Conservation (phyloP, 2,797 vertebrate species). For the Pristis pectinata region DNA sequence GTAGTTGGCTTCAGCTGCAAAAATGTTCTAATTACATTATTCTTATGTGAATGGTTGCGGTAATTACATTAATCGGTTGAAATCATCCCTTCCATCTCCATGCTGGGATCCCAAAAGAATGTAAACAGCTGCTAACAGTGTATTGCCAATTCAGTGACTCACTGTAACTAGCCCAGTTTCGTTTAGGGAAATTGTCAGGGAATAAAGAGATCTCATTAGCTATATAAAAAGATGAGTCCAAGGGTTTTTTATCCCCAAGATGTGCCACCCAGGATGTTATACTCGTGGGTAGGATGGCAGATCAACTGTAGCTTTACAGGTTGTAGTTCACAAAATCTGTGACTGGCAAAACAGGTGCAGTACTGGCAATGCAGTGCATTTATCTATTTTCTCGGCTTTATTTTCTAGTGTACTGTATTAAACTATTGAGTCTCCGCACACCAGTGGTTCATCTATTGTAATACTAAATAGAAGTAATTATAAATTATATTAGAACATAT, state of each 20-base stretch:
- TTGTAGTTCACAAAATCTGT: slow-evolving; percentile 30
- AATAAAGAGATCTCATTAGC: slow-evolving; percentile 49
- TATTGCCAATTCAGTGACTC: slow-evolving; percentile 62
- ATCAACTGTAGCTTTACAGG: slow-evolving; percentile 48
- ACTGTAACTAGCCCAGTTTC: slow-evolving; percentile 63
- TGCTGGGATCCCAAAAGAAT: slow-evolving; percentile 91
- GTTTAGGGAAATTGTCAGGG: slow-evolving; percentile 45
- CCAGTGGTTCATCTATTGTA: slow-evolving; percentile 44
- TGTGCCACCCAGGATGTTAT: slow-evolving; percentile 51
- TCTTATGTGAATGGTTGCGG: slow-evolving; percentile 74
- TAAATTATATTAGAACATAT: slow-evolving; percentile 41
- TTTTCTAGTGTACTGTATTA: slow-evolving; percentile 50
- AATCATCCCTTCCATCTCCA: slow-evolving; percentile 67
- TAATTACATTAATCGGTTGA: slow-evolving; percentile 85
- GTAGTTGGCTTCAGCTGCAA: slow-evolving; percentile 57
- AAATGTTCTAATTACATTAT: slow-evolving; percentile 69
- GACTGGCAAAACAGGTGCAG: slow-evolving; percentile 46
- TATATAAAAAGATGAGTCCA: slow-evolving; percentile 52
- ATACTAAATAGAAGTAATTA: slow-evolving; percentile 46
- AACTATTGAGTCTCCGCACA: slow-evolving; percentile 50
- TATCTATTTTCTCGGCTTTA: slow-evolving; percentile 50
- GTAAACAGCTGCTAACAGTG: slow-evolving; percentile 81
- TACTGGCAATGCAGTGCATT: slow-evolving; percentile 49
- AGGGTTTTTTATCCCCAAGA: slow-evolving; percentile 50
- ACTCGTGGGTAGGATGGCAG: slow-evolving; percentile 49